These are phyloP conservation scores for Adelphocoris suturalis DNA, from an alignment of 2,888 invertebrate species.

Conservation along the genomic window DNA sequence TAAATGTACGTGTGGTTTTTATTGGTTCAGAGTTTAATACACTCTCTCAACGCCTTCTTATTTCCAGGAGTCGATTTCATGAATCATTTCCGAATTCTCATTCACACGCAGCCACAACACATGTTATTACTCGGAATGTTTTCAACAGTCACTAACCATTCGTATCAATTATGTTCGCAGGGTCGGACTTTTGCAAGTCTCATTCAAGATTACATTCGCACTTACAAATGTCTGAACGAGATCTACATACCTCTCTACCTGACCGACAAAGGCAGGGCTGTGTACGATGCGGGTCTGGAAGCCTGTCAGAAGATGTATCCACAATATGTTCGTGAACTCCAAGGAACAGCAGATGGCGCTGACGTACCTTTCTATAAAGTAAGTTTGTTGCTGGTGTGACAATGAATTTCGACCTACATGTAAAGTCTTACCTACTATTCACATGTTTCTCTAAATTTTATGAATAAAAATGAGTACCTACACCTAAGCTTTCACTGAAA, in stretches of 20 bases:
- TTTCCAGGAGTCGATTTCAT: too few species aligned
- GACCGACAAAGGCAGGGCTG: conserved; percentile 84
- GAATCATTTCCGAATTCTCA: too few species aligned
- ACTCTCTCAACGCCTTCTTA: too few species aligned
- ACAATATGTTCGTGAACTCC: conserved; percentile 89
- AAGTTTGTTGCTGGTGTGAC: conserved; percentile 74
- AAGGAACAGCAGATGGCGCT: conserved; percentile 92
- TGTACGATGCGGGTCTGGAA: conserved; percentile 87
- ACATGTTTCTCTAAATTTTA: too few species aligned
- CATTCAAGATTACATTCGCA: conserved; percentile 85
- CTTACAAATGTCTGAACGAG: conserved; percentile 83
- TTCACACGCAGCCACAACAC: too few species aligned
- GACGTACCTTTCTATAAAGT: conserved; percentile 91
- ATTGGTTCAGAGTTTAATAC: too few species aligned
- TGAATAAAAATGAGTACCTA: too few species aligned
- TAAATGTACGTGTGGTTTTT: too few species aligned
- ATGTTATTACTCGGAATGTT: too few species aligned
- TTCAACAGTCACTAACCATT: neutral
- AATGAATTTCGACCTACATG: too few species aligned
- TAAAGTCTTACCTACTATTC: too few species aligned
- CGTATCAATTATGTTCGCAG: conserved; percentile 79
- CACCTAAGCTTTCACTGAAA: too few species aligned
- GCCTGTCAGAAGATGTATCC: conserved; percentile 86
- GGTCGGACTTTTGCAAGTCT: conserved; percentile 88
- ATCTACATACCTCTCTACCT: conserved; percentile 86